Conservation (phyloP, 2,888 invertebrate species). For the Strigamia maritima region DNA sequence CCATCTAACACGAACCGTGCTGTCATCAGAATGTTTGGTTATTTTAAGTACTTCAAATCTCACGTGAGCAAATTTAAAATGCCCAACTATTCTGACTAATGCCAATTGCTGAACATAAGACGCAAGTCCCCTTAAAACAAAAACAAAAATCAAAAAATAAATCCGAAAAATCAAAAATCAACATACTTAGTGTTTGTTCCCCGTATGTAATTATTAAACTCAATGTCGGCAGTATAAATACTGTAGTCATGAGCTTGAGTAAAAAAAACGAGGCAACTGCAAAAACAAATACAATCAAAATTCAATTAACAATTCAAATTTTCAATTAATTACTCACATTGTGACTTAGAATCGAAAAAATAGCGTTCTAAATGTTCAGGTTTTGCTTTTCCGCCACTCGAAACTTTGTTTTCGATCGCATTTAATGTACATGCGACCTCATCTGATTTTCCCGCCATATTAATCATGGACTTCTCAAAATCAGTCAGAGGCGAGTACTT, state of each 20-base stretch:
- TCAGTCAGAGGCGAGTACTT: constrained; percentile 39
- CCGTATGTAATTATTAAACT: constrained; percentile 83
- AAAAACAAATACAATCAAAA: constrained; percentile 45
- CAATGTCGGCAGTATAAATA: constrained; percentile 71
- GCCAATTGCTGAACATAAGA: constrained; percentile 75
- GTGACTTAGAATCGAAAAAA: constrained; percentile 44
- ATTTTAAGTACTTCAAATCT: constrained; percentile 81
- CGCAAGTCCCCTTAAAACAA: constrained; percentile 67
- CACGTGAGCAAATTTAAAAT: constrained; percentile 81
- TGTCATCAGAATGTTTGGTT: constrained; percentile 80
- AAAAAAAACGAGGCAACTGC: constrained; percentile 72
- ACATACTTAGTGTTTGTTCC: constrained; percentile 72
- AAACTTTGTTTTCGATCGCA: constrained; percentile 35
- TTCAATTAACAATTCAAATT: constrained; percentile 9
- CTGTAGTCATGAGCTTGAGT: constrained; percentile 70
- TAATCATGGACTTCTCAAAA: constrained; percentile 45
- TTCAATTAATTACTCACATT: constrained; percentile 44
- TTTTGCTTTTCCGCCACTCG: constrained; percentile 43
- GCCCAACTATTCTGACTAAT: constrained; percentile 70
- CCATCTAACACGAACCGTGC: constrained; percentile 81
- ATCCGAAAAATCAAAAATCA: neutral
- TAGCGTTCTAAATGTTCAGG: constrained; percentile 43
- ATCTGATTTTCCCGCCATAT: constrained; percentile 42
- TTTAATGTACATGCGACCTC: constrained; percentile 13
- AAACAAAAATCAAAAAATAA: constrained; percentile 24